These are phyloP conservation scores for Clepsis dumicolana DNA, from an alignment of 2,888 invertebrate genomes.

Conservation along the genomic window DNA sequence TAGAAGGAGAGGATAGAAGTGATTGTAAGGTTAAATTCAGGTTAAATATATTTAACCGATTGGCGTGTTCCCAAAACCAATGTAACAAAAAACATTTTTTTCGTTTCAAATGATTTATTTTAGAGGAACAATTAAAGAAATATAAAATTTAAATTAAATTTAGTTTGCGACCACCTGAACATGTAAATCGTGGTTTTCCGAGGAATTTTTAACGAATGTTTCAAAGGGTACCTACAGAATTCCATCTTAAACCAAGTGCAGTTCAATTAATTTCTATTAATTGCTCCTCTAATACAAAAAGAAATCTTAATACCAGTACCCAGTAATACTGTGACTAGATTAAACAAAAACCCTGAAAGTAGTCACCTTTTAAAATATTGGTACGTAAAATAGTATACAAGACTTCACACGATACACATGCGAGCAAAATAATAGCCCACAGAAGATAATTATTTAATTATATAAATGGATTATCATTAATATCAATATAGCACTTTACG, in stretches of 20 bases:
- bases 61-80: constrained; percentile 39
- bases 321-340: constrained; percentile 79
- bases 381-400: constrained; percentile 46
- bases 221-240: neutral
- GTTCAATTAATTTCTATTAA: constrained; percentile 9
- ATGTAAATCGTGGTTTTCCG: neutral
- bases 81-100: constrained; percentile 22
- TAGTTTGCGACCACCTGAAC: neutral
- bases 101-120: constrained; percentile 10
- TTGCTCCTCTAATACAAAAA: constrained; percentile 40
- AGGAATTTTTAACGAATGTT: neutral
- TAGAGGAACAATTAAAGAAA: constrained; percentile 31
- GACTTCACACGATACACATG: constrained; percentile 50
- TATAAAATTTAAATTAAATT: neutral
- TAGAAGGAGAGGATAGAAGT: constrained; percentile 49
- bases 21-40: constrained; percentile 46
- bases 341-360: constrained; percentile 55
- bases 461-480: constrained; percentile 37
- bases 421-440: constrained; percentile 56
- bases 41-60: constrained; percentile 46
- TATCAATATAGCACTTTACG: constrained; percentile 41
- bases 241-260: neutral
- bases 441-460: constrained; percentile 42
- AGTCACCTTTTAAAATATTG: constrained; percentile 48
- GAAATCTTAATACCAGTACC: constrained; percentile 65